Percentiles rank a stretch among this genome's conserved stretches.
phyloP scores from a whole-genome alignment of 1,140 invertebrate species.

The Gonatopus flavifemur region DNA sequence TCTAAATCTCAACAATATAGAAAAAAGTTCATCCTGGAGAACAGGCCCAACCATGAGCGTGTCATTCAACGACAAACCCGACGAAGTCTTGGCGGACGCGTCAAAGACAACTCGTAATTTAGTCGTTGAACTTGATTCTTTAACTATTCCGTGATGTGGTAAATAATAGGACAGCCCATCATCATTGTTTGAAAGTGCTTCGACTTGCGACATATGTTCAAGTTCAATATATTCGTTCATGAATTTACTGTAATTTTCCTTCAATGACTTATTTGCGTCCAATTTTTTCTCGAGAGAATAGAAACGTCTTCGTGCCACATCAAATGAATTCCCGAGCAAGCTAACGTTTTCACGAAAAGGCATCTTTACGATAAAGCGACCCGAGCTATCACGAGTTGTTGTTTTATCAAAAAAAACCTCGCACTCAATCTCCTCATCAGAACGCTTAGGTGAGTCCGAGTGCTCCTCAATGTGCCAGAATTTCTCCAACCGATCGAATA shows the following conservation, averaged over 20 bases:
- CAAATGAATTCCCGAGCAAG: slow-evolving; percentile 18
- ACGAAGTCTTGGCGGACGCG: not conserved
- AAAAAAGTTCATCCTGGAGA: slow-evolving; percentile 23
- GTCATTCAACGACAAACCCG: slow-evolving; percentile 30
- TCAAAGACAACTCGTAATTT: not conserved
- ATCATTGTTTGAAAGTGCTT: not conserved
- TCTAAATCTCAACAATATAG: slow-evolving; percentile 11
- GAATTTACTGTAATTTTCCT: slow-evolving; percentile 29
- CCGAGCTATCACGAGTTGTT: slow-evolving; percentile 3
- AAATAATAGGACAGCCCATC: not conserved
- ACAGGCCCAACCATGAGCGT: slow-evolving; percentile 25
- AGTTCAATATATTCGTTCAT: slow-evolving; percentile 36
- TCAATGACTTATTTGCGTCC: too few species aligned
- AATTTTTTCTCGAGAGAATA: slow-evolving; percentile 26
- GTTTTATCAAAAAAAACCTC: too few species aligned
- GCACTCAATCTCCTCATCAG: too few species aligned
- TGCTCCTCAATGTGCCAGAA: slow-evolving; percentile 35
- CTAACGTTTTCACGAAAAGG: slow-evolving; percentile 18
- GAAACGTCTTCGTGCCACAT: slow-evolving; percentile 19
- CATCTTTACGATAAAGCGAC: slow-evolving; percentile 24
- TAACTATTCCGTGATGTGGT: slow-evolving; percentile 1
- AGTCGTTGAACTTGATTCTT: not conserved
- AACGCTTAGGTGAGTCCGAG: not conserved
- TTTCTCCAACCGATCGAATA: not conserved
- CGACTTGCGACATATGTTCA: slow-evolving; percentile 36